A percentile compares a stretch with the other conserved stretches of the same genome.
Evolutionary conservation across 2,888 invertebrate species (phyloP).

Genomic region (Sarcophaga subvicina): DNA sequence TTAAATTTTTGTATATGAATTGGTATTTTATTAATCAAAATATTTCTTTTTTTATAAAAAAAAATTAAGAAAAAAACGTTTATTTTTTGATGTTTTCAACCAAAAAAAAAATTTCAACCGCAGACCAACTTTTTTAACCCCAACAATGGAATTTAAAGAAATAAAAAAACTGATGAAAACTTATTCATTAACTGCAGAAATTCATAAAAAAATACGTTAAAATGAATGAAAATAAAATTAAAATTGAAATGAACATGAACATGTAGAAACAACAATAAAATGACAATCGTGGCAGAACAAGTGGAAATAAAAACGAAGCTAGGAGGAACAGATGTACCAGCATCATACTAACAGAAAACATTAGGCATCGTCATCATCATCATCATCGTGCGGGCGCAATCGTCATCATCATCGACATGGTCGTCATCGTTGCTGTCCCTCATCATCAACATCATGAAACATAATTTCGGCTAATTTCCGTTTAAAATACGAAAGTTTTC

Average conservation of each 20-base stretch:
- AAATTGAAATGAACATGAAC: not conserved
- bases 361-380: too few relatives aligned
- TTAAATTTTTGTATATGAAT: not conserved
- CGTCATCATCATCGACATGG: not conserved
- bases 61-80: not conserved
- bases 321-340: too few relatives aligned
- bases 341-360: too few relatives aligned
- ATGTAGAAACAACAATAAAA: not conserved
- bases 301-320: too few relatives aligned
- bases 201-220: not conserved
- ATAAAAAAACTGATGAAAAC: not conserved
- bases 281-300: constrained; percentile 44
- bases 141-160: not conserved
- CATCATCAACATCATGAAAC: constrained; percentile 19
- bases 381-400: not conserved
- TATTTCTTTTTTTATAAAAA: not conserved
- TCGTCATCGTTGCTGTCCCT: not conserved
- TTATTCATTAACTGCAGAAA: constrained; percentile 32
- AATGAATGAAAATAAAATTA: constrained; percentile 4
- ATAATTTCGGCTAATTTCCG: constrained; percentile 62
- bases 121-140: constrained; percentile 7
- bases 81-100: not conserved
- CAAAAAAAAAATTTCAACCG: not conserved
- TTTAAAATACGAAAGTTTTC: constrained; percentile 42
- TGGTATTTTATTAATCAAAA: not conserved